Percentiles rank a stretch among this genome's conserved stretches.
Evolutionary conservation across 2,888 invertebrate species (phyloP).

Genomic region (Cephalotes varians): DNA sequence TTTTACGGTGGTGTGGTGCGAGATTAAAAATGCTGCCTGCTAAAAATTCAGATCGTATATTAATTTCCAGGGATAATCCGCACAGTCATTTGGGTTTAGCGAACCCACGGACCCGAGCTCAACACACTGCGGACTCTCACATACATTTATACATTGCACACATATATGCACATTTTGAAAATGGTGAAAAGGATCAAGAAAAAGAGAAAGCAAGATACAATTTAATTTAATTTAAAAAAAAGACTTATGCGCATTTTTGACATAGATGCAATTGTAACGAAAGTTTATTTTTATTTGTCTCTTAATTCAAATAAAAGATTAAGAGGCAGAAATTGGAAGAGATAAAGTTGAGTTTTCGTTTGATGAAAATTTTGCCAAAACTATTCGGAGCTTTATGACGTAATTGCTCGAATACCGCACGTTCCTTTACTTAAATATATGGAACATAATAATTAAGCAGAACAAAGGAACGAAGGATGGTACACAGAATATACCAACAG

Average conservation of each 20-base stretch:
- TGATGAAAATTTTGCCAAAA: neutral
- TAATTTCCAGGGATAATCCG: neutral
- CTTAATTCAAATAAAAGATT: neutral
- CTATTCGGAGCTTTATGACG: neutral
- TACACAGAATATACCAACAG: neutral
- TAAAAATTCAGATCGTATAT: constrained; percentile 2
- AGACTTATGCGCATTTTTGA: neutral
- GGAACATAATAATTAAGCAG: neutral
- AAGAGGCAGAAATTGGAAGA: neutral
- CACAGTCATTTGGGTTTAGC: neutral
- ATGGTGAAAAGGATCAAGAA: neutral
- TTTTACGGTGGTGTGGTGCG: constrained; percentile 40
- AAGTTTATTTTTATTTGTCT: neutral
- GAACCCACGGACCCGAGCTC: neutral
- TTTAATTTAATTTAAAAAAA: neutral
- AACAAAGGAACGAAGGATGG: neutral
- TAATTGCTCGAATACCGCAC: neutral
- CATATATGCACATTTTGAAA: neutral
- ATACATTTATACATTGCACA: neutral
- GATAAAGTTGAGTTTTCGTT: neutral
- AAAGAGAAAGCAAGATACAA: neutral
- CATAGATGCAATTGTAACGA: neutral
- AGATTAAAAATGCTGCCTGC: constrained; percentile 20
- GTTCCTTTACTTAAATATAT: neutral
- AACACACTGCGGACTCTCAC: neutral